Evolutionary conservation across 2,888 invertebrate genomes (phyloP).

Genomic region (Cyaniris semiargus): DNA sequence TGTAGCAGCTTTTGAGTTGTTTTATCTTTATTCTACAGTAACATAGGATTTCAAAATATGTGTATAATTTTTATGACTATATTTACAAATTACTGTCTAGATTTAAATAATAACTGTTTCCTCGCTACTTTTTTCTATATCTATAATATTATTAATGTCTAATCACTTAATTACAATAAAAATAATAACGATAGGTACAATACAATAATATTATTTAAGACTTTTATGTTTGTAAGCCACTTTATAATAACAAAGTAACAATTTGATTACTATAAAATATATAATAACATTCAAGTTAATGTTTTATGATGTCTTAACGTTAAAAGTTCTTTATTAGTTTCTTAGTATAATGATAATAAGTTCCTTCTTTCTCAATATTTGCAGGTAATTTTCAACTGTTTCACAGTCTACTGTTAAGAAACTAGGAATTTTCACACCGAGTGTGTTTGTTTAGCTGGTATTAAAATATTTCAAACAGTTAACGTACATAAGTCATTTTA

Average conservation of each 20-base stretch:
- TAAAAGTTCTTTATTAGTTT: no score
- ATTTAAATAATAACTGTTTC: no score
- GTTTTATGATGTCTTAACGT: no score
- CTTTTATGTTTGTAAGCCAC: not conserved
- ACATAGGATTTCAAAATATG: not conserved
- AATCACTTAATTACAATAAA: not conserved
- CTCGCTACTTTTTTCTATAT: no score
- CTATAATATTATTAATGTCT: no score
- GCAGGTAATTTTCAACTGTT: not conserved
- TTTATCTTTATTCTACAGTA: not conserved
- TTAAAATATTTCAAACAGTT: not conserved
- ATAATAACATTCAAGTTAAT: no score
- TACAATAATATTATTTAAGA: not conserved
- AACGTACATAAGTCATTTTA: not conserved
- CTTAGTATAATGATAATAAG: no score
- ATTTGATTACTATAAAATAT: not conserved
- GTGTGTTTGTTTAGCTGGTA: not conserved
- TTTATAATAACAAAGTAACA: not conserved
- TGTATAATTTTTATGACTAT: not conserved
- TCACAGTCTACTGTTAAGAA: not conserved
- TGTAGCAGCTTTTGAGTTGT: not conserved
- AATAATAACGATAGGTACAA: not conserved
- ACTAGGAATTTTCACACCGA: not conserved
- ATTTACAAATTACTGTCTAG: not conserved
- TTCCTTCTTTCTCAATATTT: not conserved